Percentiles rank a stretch among this genome's conserved stretches.
phyloP scores from a whole-genome alignment of 2,888 invertebrate genomes.

The Pseudolycoriella hygida region DNA sequence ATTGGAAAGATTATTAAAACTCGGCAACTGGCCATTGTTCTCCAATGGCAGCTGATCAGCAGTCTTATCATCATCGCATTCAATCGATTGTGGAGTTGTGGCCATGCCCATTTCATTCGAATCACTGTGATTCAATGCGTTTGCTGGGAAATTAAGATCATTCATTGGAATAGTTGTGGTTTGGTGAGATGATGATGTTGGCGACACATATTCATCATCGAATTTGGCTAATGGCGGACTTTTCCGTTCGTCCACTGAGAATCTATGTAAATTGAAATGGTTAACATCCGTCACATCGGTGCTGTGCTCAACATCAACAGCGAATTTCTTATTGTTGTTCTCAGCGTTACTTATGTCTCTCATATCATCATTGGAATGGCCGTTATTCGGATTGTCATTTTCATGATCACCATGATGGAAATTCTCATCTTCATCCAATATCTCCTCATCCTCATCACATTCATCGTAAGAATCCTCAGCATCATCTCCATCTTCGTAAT shows the following conservation, averaged over 20 bases:
- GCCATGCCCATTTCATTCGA: neutral
- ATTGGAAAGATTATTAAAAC: constrained; percentile 12
- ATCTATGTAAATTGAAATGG: no score
- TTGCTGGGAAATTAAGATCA: no score
- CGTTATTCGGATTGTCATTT: neutral
- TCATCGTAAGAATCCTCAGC: constrained; percentile 9
- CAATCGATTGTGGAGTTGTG: neutral
- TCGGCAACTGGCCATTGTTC: constrained; percentile 11
- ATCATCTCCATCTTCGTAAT: constrained; percentile 9
- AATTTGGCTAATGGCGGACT: no score
- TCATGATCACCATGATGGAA: neutral
- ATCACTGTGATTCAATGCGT: no score
- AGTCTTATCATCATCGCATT: constrained; percentile 2
- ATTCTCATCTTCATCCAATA: constrained; percentile 5
- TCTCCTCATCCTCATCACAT: constrained; percentile 8
- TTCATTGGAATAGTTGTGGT: no score
- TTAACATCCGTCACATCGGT: no score
- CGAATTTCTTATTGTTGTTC: neutral
- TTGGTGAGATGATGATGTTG: no score
- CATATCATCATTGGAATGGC: neutral
- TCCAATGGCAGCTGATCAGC: constrained; percentile 4
- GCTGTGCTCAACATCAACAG: no score
- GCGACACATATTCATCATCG: no score
- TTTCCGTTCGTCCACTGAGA: no score
- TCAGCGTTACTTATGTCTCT: constrained; percentile 1